phyloP scores from a whole-genome alignment of 2,797 vertebrate genomes.

The Pangasius macronema region DNA sequence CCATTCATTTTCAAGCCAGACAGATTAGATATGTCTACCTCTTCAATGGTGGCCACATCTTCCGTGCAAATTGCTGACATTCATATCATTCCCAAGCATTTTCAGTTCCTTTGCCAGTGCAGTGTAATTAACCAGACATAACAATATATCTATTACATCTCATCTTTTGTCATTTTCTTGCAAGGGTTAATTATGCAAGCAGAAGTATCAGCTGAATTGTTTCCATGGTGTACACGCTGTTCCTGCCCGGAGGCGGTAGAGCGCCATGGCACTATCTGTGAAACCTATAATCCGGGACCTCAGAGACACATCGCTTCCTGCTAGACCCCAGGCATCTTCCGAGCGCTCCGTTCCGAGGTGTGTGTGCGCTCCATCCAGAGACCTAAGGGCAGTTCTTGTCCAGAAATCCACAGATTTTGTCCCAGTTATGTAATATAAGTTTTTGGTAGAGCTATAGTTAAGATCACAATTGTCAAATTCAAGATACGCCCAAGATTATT shows the following conservation, averaged over 20 bases:
- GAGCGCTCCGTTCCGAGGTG: conserved; percentile 34
- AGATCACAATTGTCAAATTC: neutral
- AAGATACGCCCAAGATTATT: neutral
- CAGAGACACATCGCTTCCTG: conserved; percentile 48
- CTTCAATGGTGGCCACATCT: conserved; percentile 47
- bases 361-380: neutral
- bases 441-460: neutral
- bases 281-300: conserved; percentile 38
- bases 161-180: neutral
- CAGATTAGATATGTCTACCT: conserved; percentile 60
- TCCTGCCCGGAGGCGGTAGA: conserved; percentile 25
- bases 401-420: conserved; percentile 20
- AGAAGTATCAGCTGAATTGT: neutral
- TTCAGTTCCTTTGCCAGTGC: neutral
- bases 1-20: conserved; percentile 64
- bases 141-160: neutral
- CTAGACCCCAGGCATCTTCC: conserved; percentile 34
- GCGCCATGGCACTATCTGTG: neutral
- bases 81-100: neutral
- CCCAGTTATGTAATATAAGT: conserved; percentile 3
- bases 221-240: conserved; percentile 25
- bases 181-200: neutral
- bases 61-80: conserved; percentile 16
- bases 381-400: conserved; percentile 12
- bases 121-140: conserved; percentile 1